Evolutionary conservation across 2,888 invertebrate genomes (phyloP), one percentile per base, ranked within the genome.

Genomic region (Platynereis dumerilii): DNA sequence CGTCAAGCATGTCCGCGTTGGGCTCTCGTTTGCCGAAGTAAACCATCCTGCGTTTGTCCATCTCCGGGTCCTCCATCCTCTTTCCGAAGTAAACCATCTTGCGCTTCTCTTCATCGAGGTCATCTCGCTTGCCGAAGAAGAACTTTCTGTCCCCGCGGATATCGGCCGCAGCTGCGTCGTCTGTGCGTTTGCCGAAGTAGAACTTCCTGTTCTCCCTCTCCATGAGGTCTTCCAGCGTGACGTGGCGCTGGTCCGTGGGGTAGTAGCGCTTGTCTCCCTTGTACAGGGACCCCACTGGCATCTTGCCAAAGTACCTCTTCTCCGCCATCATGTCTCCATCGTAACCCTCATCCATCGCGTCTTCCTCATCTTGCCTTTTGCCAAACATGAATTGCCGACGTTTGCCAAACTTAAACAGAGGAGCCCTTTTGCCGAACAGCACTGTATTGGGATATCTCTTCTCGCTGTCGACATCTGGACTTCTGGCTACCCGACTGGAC

Each of bases 21-120:
- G n/a, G 20, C 5, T n/a, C 7, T 5, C 48, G n/a, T n/a, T 48
- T 48, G n/a, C 48, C 48, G 48, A 48, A 48, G n/a, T 48, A 48
- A 3, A 48, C 48, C 48, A 20, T 48, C 48, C 48, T 48, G 20
- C 22, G n/a, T n/a, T 48, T 22, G 22, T 48, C 48, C 22, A 20
- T 22, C 48, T 48, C 48, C 7, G 34, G 34, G 22, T 48, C 48
- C 20, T 48, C 10, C 7, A n/a, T 20, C 22, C 48, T 48, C 48
- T 48, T 48, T n/a, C 48, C 48, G n/a, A 48, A 48, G n/a, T 48
- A 48, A 22, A 48, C 48, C 48, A 20, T 48, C 48, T n/a, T 48
- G 20, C 22, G n/a, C 22, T 48, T 22, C 7, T 48, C 48, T 48
- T 48, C 48, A n/a, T 48, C 48, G 7, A 34, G 12, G 7, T 22